Conservation (phyloP, 2,797 vertebrate genomes). For the Darevskia nairensis region DNA sequence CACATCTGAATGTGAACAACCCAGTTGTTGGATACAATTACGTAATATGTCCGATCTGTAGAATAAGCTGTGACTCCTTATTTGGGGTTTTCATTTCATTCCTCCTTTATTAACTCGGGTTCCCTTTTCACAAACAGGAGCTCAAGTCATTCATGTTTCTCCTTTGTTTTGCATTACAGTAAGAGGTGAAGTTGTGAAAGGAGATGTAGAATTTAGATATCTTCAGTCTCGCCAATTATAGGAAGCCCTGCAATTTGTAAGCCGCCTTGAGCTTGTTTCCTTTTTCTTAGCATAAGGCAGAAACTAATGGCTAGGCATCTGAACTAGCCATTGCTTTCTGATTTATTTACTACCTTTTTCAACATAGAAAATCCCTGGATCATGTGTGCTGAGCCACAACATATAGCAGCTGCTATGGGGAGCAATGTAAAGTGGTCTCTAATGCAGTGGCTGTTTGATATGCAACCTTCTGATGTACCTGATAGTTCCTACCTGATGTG, state of each 20-base stretch:
- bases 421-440: neutral
- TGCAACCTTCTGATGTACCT: neutral
- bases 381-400: neutral
- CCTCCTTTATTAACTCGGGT: neutral
- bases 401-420: neutral
- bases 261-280: neutral
- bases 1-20: neutral
- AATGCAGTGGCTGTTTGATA: neutral
- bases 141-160: neutral
- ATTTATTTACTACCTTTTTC: neutral
- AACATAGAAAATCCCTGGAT: neutral
- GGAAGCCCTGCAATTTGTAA: neutral
- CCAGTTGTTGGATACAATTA: neutral
- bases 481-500: neutral
- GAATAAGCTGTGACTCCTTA: constrained; percentile 5
- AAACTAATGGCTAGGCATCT: neutral
- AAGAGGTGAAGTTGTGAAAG: neutral
- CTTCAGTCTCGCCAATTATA: neutral
- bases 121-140: neutral
- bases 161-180: neutral
- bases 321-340: neutral
- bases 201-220: neutral
- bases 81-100: constrained; percentile 3
- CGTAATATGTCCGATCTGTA: neutral
- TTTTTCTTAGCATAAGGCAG: neutral